Conservation (phyloP, 1,140 invertebrate genomes). For the Drosophila hydei region DNA sequence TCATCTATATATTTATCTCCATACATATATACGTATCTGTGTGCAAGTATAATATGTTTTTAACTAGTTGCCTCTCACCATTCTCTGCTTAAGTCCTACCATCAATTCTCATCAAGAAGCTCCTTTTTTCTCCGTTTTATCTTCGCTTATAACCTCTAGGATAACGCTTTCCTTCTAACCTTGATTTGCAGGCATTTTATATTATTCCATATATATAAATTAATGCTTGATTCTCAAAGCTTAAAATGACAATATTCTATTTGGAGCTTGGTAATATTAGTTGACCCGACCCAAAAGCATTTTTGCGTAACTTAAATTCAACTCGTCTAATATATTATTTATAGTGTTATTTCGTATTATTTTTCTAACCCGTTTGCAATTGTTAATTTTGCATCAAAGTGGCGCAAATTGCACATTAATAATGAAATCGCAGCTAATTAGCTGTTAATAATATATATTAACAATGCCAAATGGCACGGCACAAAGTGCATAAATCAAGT, state of each 20-base stretch:
- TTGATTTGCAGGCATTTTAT: background rate
- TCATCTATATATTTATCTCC: background rate
- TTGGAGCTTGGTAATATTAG: too few relatives aligned
- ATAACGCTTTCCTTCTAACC: background rate
- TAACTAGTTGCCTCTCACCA: constrained; percentile 2
- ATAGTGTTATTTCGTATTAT: background rate
- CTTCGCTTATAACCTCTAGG: background rate
- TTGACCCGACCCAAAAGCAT: too few relatives aligned
- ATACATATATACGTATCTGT: background rate
- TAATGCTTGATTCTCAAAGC: too few relatives aligned
- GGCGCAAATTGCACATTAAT: constrained; percentile 43
- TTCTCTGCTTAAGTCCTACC: background rate
- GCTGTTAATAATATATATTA: constrained; percentile 81
- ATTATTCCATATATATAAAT: too few relatives aligned
- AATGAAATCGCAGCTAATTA: constrained; percentile 73
- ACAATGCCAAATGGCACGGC: constrained; percentile 59
- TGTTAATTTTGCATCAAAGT: constrained; percentile 3
- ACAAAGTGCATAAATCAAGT: constrained; percentile 76
- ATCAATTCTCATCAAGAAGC: constrained; percentile 1
- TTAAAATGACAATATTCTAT: too few relatives aligned
- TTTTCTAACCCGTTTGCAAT: constrained; percentile 12
- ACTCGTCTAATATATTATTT: background rate
- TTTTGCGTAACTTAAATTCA: too few relatives aligned
- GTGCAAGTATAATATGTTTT: background rate
- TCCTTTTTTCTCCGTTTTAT: background rate